Evolutionary conservation across 2,888 invertebrate species (phyloP).

Genomic region (Acanthosepion pharaonis): DNA sequence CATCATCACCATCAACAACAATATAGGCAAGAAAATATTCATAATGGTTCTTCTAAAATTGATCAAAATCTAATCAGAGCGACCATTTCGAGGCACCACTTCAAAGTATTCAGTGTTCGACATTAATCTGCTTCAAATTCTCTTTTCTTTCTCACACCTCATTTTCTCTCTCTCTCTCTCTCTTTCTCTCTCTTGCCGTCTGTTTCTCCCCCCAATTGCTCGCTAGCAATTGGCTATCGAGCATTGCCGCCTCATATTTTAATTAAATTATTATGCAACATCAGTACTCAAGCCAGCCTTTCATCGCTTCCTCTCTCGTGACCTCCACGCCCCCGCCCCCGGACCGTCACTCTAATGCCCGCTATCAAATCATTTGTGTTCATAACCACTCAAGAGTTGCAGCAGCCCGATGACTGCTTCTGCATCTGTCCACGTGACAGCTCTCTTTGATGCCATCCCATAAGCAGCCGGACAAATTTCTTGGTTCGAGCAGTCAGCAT

Average conservation of each 20-base stretch:
- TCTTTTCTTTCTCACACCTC: not conserved
- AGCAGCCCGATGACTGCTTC: not conserved
- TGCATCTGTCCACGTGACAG: not conserved
- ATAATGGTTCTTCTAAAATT: not conserved
- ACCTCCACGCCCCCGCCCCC: not conserved
- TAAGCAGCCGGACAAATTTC: not conserved
- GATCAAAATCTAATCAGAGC: not conserved
- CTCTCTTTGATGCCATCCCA: not conserved
- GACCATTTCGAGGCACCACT: not conserved
- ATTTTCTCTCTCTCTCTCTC: not conserved
- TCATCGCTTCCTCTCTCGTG: not conserved
- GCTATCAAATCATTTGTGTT: not conserved
- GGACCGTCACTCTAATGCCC: not conserved
- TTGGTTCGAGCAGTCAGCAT: not conserved
- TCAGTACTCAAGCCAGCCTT: not conserved
- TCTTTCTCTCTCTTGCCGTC: not conserved
- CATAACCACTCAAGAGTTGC: not conserved
- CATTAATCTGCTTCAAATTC: slow-evolving; percentile 20
- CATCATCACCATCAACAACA: not conserved
- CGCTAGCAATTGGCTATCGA: too few species aligned
- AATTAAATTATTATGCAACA: slow-evolving; percentile 18
- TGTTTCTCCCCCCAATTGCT: not conserved
- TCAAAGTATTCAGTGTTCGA: not conserved
- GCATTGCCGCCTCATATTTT: not conserved
- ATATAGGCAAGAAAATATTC: not conserved